Evolutionary conservation across 2,113 vertebrate genomes (phyloP).

Genomic region (Naja naja): DNA sequence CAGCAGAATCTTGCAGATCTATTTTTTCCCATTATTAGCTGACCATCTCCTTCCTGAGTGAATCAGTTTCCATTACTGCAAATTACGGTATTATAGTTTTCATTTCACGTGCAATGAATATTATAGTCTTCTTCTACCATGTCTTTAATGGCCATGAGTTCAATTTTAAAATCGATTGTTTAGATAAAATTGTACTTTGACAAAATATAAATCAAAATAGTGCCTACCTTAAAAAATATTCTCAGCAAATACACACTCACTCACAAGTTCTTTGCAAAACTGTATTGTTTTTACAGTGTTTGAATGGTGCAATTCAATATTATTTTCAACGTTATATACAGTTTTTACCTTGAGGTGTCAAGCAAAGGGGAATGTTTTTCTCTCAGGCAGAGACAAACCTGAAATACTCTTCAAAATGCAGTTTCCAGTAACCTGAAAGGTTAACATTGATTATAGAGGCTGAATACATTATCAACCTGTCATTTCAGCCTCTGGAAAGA

Average conservation of each 20-base stretch:
- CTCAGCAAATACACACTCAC: not conserved
- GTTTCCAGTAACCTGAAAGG: not conserved
- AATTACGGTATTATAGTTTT: not conserved
- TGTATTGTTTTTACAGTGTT: slow-evolving; percentile 42
- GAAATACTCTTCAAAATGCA: not conserved
- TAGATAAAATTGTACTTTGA: not conserved
- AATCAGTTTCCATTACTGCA: not conserved
- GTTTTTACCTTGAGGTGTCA: not conserved
- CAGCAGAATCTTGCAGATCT: not conserved
- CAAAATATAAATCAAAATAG: not conserved
- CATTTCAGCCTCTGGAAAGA: not conserved
- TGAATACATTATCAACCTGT: not conserved
- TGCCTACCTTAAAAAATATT: not conserved
- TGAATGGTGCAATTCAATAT: slow-evolving; percentile 11
- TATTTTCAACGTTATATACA: not conserved
- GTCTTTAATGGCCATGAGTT: not conserved
- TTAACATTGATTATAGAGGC: not conserved
- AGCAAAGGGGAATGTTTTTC: not conserved
- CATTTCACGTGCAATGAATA: not conserved
- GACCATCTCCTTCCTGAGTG: not conserved
- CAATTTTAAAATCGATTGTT: not conserved
- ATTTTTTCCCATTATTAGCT: not conserved
- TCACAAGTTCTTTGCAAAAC: slow-evolving; percentile 5
- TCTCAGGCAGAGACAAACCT: not conserved
- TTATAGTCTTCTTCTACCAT: not conserved